These are phyloP conservation scores for Lithodes maja DNA, from an alignment of 2,888 invertebrate species.

Conservation along the genomic window DNA sequence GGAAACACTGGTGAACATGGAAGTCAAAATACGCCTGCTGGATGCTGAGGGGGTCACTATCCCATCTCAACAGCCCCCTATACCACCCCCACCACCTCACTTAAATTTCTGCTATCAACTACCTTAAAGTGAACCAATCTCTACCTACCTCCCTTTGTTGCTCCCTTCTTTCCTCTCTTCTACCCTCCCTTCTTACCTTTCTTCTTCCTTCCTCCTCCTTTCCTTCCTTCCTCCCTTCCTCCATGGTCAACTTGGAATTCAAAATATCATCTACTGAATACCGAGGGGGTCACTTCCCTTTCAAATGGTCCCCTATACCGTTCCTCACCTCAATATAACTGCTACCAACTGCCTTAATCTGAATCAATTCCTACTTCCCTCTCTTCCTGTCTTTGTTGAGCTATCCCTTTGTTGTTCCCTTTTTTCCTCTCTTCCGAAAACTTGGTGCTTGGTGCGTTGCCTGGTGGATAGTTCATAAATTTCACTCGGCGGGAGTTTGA, in stretches of 20 bases:
- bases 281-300: too few species aligned
- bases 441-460: too few species aligned
- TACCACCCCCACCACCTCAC: constrained; percentile 94
- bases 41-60: constrained; percentile 97
- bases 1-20: constrained; percentile 95
- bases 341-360: too few species aligned
- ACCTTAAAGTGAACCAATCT: neutral
- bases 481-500: too few species aligned
- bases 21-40: constrained; percentile 92
- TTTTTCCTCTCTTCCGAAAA: too few species aligned
- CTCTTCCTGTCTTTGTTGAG: too few species aligned
- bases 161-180: neutral
- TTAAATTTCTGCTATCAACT: constrained; percentile 83
- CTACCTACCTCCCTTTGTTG: neutral
- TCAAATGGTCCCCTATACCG: too few species aligned
- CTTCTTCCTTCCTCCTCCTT: neutral
- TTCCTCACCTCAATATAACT: too few species aligned
- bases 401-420: too few species aligned
- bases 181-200: neutral
- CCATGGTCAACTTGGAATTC: neutral
- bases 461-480: too few species aligned
- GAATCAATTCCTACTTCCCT: too few species aligned
- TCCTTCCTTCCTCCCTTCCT: neutral
- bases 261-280: too few species aligned
- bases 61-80: constrained; percentile 92